Conservation (phyloP, 1,140 invertebrate species). For the Lasioglossum baleicum region DNA sequence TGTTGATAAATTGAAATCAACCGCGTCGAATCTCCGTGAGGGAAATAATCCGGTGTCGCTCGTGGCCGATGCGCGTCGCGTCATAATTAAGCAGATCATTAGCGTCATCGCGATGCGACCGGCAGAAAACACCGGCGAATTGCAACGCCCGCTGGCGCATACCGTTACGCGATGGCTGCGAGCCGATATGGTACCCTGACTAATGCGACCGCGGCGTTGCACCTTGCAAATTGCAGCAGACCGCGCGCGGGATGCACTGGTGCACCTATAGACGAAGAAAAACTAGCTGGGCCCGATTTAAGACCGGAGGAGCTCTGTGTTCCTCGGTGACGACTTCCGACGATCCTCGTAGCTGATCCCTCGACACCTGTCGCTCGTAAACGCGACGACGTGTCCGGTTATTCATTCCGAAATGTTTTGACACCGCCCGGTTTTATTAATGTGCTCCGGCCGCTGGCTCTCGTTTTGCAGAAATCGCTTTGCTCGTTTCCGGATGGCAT, state of each 20-base stretch:
- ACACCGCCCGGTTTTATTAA: constrained; percentile 1
- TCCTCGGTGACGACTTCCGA: constrained; percentile 62
- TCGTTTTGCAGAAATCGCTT: too few relatives aligned
- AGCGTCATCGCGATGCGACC: constrained; percentile 70
- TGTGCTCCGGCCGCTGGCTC: not conserved
- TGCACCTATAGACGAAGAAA: constrained; percentile 60
- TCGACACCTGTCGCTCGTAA: constrained; percentile 33
- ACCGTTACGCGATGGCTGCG: constrained; percentile 77
- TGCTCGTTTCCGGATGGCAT: too few relatives aligned
- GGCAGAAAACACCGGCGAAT: constrained; percentile 68
- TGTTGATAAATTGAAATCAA: too few relatives aligned
- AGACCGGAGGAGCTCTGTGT: constrained; percentile 34
- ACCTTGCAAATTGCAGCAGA: constrained; percentile 78
- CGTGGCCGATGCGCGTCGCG: constrained; percentile 21
- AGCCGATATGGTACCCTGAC: constrained; percentile 77
- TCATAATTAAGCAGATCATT: constrained; percentile 78
- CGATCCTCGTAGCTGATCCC: not conserved
- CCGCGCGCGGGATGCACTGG: constrained; percentile 45
- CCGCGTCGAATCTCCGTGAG: not conserved
- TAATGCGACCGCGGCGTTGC: constrained; percentile 75
- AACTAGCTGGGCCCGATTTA: constrained; percentile 71
- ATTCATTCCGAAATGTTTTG: constrained; percentile 22
- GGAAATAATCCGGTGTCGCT: not conserved
- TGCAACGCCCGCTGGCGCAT: constrained; percentile 68
- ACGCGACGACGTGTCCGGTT: not conserved